Evolutionary conservation across 2,113 vertebrate species (phyloP), one percentile per base, ranked within the genome.

Genomic region (Ceuthmochares aereus): DNA sequence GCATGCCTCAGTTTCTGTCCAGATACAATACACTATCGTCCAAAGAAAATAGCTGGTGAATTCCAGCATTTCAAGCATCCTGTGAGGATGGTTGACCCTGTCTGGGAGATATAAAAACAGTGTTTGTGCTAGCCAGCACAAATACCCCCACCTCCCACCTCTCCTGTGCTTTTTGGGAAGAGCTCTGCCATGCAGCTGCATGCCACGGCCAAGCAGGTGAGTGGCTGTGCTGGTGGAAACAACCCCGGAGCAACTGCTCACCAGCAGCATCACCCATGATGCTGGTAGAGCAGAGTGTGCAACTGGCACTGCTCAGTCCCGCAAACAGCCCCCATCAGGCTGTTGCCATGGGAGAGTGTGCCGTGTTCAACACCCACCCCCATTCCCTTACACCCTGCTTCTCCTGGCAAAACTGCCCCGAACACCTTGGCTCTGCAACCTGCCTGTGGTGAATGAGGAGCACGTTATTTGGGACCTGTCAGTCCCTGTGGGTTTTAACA

Each of bases 21-120:
- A 93, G 79, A 81, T 77, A 83, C 30, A 96, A 91, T 76, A 81
- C 0, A 0, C 27, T 23, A 60, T 49, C 2, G 36, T 83, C 93
- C 93, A 95, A 93, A 92, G 76, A 84, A 93, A 95, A 94, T 83
- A 96, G 49, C 42, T 78, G 52, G 68, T 49, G 47, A 86, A 80
- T 93, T 96, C 79, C 88, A 93, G 64, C 23, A 43, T 85, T 83
- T 90, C 51, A 60, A 62, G 63, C 34, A 32, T 37, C 21, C 83
- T 22, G 6, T 25, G 49, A 40, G 36, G 64, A 89, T 11, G 45
- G 69, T 2, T 88, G 54, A 77, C 67, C 45, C 36, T 80, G 83
- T 78, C 87, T 81, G 32, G 49, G 34, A 78, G 42, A 85, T 40
- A 32, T 55, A 72, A 92, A 90, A 78, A 9, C 43, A 30, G 37